A percentile compares a stretch with the other conserved stretches of the same genome.
Conservation (phyloP, 2,888 invertebrate genomes). For the Heliconius erato region DNA sequence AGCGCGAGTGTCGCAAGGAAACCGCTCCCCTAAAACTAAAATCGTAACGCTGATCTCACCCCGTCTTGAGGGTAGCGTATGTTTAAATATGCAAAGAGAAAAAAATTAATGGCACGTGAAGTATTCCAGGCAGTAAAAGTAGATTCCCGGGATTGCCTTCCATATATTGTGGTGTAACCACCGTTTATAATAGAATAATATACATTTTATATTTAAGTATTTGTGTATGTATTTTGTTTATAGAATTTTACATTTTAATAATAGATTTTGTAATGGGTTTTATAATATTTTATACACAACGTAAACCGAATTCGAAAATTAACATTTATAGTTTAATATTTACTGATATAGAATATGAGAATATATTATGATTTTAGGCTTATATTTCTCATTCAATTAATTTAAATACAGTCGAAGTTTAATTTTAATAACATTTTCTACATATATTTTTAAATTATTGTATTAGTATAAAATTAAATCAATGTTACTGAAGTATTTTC, state of each 20-base stretch:
- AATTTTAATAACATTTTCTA: too few species aligned
- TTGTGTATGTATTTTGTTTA: neutral
- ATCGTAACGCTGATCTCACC: conserved; percentile 74
- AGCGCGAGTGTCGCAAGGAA: conserved; percentile 57
- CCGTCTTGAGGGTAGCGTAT: conserved; percentile 79
- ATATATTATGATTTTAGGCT: too few species aligned
- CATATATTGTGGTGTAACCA: conserved; percentile 69
- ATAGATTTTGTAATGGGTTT: neutral
- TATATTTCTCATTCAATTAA: too few species aligned
- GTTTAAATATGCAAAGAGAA: conserved; percentile 86
- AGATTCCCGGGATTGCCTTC: conserved; percentile 76
- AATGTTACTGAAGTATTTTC: too few species aligned
- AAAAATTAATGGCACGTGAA: conserved; percentile 85
- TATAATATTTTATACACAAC: neutral
- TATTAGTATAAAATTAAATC: too few species aligned
- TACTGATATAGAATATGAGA: too few species aligned
- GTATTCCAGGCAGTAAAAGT: conserved; percentile 70
- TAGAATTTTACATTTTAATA: too few species aligned
- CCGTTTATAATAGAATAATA: conserved; percentile 38
- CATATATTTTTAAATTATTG: too few species aligned
- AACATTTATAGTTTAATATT: neutral
- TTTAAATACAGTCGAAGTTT: too few species aligned
- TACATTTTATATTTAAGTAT: conserved; percentile 24
- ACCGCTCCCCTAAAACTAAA: conserved; percentile 73
- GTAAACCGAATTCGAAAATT: too few species aligned